Evolutionary conservation across 2,888 invertebrate species (phyloP).

Genomic region (Conistra vaccinii): DNA sequence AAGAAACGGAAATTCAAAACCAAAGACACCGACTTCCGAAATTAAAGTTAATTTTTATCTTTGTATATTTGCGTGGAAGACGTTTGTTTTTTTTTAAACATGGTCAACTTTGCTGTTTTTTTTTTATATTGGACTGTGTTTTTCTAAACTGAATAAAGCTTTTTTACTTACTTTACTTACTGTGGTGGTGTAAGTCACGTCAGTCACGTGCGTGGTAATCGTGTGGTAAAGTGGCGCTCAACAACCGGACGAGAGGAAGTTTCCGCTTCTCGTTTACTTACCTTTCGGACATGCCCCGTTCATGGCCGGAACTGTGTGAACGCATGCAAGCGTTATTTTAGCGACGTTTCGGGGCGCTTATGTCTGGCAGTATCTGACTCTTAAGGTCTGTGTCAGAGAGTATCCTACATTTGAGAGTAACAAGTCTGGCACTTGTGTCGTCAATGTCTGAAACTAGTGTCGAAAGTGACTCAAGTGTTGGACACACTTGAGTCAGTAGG

Average conservation of each 20-base stretch:
- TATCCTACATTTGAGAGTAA: background rate
- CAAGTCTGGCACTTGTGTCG: background rate
- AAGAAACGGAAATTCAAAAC: no score
- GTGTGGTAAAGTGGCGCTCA: background rate
- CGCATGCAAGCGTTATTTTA: background rate
- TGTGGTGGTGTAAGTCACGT: no score
- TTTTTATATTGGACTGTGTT: no score
- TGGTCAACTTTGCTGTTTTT: background rate
- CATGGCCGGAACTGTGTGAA: background rate
- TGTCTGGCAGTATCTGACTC: background rate
- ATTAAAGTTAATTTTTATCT: no score
- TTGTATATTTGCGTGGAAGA: no score
- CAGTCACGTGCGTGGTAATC: conserved; percentile 1
- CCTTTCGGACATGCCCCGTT: background rate
- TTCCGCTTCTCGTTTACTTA: conserved; percentile 7
- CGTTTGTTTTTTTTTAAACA: background rate
- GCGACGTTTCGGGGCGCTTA: background rate
- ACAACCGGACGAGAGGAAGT: conserved; percentile 18
- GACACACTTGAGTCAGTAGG: no score
- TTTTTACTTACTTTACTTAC: no score
- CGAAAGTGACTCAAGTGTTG: background rate
- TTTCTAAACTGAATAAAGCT: no score
- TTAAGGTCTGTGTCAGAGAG: background rate
- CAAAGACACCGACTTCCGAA: no score
- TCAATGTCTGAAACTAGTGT: background rate